These are phyloP conservation scores for Tetragnatha montana DNA, from an alignment of 2,888 invertebrate species.

Conservation along the genomic window DNA sequence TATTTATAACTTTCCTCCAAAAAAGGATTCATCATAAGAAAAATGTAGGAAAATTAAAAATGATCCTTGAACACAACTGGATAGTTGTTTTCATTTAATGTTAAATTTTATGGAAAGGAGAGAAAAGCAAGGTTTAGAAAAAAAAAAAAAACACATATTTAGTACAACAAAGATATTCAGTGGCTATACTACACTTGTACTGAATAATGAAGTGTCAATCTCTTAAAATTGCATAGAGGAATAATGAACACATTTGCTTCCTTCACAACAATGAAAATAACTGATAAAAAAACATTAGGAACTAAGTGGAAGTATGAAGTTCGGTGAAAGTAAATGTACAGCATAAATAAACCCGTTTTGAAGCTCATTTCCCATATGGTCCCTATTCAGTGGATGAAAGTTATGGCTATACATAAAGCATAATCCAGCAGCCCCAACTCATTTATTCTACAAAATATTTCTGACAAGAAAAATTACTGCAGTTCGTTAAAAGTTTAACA, in stretches of 20 bases:
- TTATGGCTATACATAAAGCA: not conserved
- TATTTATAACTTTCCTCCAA: no score
- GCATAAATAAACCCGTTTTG: constrained; percentile 24
- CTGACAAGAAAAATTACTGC: not conserved
- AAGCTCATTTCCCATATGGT: constrained; percentile 37
- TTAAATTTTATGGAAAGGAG: no score
- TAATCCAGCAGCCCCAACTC: not conserved
- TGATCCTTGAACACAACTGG: not conserved
- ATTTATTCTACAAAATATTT: not conserved
- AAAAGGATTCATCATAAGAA: not conserved
- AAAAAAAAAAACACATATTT: no score
- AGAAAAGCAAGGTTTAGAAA: no score
- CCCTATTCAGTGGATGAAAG: constrained; percentile 19
- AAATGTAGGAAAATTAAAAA: not conserved
- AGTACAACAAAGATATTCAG: no score
- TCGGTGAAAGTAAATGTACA: not conserved
- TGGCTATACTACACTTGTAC: no score
- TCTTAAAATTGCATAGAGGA: no score
- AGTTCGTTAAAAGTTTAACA: no score
- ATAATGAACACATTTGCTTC: no score
- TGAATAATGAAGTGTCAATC: no score
- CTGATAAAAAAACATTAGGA: not conserved
- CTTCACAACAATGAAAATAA: not conserved
- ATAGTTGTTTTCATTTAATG: no score
- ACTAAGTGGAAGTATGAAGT: no score